phyloP scores from a whole-genome alignment of 2,113 vertebrate genomes.

The Pelecanoides urinatrix region DNA sequence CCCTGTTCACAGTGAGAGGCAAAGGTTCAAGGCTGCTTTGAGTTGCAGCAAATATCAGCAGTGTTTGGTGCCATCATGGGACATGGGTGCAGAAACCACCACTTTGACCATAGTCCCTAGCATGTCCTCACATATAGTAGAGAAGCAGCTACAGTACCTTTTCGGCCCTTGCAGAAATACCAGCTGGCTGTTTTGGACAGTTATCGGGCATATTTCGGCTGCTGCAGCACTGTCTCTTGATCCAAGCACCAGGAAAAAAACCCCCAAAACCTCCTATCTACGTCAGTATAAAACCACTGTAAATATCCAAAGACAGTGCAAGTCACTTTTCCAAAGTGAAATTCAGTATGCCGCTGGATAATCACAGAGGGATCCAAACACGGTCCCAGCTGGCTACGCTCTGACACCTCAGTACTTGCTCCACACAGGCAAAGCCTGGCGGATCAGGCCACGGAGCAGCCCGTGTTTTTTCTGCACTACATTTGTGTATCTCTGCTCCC shows the following conservation, averaged over 20 bases:
- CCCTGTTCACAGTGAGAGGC: background rate
- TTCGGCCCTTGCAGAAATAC: background rate
- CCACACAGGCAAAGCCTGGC: background rate
- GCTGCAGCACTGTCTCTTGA: background rate
- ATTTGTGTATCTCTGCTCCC: background rate
- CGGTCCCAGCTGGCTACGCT: background rate
- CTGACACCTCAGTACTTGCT: background rate
- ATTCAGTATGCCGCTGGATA: background rate
- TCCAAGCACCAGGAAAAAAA: background rate
- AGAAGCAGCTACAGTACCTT: background rate
- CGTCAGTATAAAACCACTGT: background rate
- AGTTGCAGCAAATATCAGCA: background rate
- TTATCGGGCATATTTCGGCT: background rate
- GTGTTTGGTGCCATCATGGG: background rate
- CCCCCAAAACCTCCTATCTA: background rate
- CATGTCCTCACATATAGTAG: background rate
- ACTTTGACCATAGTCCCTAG: background rate
- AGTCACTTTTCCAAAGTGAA: background rate
- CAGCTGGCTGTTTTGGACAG: background rate
- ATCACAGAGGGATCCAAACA: background rate
- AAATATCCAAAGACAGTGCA: background rate
- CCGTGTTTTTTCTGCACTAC: rapidly evolving
- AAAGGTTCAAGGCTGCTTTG: background rate
- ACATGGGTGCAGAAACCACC: background rate
- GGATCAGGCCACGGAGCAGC: background rate